Evolutionary conservation across 2,797 vertebrate genomes (phyloP), one percentile per base, ranked within the genome.

Genomic region (Spinus olivaceus): DNA sequence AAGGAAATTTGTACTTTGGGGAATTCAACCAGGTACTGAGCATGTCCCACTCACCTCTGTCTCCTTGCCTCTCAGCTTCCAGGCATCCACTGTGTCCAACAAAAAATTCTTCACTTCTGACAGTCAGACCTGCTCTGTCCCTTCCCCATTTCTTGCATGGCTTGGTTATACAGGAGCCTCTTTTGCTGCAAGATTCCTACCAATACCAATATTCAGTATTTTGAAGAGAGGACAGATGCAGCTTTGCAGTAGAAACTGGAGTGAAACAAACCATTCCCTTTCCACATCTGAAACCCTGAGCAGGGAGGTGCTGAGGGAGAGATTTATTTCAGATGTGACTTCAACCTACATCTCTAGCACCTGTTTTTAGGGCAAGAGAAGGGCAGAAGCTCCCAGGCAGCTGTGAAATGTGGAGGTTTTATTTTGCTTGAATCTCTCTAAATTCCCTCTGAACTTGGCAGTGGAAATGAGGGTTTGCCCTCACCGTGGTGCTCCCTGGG

Each of bases 1-100:
- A 98, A 25, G 99, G 99, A 21, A 99, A 98, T 95, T 97, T 99
- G 57, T 99, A 99, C 94, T 99, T 99, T 14, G 99, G 99, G n/a
- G 98, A 98, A 35, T 98, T 99, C 98, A 98, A 95, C 95, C 98
- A 99, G 98, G 99, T 99, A 94, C 78, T 6, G 69, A 81, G 53
- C 54, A 44, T 14, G 0, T 30, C 64, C 60, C 20, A 0, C 41
- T 76, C 64, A 12, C 18, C 14, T 7, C 50, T 66, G 5, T 8
- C 30, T 25, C 9, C 37, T 64, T 47, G 12, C 1, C 7, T 23
- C 14, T 1, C 39, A 20, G 4, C 61, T 50, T 30, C 61, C n/a
- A 35, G 50, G 61, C 69, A 54, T 33, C 14, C 20, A 2, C 32
- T 7, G 42, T 54, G 51, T 47, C 53, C 63, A 39, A 6, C 60